Conservation (phyloP, 2,797 vertebrate species). For the Enteromius thamalakanensis region DNA sequence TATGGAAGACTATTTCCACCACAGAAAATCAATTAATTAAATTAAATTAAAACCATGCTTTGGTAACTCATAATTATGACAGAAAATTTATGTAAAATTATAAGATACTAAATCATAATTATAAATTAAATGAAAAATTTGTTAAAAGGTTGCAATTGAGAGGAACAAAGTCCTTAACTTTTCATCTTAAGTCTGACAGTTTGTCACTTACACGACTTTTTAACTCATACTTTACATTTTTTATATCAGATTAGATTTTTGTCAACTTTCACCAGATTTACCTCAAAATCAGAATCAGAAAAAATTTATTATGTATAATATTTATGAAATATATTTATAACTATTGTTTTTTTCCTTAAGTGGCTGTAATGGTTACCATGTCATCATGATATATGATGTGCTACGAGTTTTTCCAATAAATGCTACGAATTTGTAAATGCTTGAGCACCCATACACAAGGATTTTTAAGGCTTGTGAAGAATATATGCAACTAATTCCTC, state of each 20-base stretch:
- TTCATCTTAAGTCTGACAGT: not conserved
- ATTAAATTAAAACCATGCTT: not conserved
- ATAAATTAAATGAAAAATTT: not conserved
- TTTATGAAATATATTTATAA: not conserved
- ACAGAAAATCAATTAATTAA: not conserved
- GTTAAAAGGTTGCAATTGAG: not conserved
- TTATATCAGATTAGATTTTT: not conserved
- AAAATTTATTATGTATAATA: not conserved
- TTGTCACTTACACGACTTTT: not conserved
- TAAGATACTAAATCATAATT: not conserved
- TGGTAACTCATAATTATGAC: not conserved
- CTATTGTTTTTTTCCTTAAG: not conserved
- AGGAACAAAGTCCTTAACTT: not conserved
- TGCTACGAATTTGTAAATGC: not conserved
- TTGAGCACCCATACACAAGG: not conserved
- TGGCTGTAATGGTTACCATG: not conserved
- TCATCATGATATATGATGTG: not conserved
- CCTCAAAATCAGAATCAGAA: not conserved
- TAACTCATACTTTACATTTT: no score
- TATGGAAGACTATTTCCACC: constrained; percentile 2
- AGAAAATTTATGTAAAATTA: not conserved
- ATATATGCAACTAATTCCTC: not conserved
- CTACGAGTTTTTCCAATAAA: not conserved
- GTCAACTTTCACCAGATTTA: not conserved
- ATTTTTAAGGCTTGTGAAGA: constrained; percentile 30